These are phyloP conservation scores for Entelurus aequoreus DNA, from an alignment of 2,113 vertebrate genomes.

Conservation along the genomic window DNA sequence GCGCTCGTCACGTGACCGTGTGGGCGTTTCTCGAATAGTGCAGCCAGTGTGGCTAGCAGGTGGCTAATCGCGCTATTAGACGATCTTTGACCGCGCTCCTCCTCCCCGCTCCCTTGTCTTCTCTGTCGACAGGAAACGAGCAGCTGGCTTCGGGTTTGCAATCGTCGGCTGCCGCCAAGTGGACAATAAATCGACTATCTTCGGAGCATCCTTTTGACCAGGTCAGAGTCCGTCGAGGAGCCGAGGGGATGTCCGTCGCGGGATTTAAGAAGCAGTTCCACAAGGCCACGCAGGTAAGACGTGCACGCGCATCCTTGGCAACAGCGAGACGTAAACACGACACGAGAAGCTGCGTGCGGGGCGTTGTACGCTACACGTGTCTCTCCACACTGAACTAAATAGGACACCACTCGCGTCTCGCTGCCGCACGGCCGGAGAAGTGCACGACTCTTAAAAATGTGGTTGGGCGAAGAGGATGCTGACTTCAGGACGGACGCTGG, in stretches of 20 bases:
- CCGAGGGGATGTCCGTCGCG: slow-evolving; percentile 75
- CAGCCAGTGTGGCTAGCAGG: neutral
- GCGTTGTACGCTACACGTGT: neutral
- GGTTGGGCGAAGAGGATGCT: neutral
- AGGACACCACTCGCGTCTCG: no score
- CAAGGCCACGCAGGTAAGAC: slow-evolving; percentile 78
- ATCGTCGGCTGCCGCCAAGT: neutral
- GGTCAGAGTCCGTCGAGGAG: neutral
- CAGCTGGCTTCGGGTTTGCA: neutral
- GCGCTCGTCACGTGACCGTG: no score
- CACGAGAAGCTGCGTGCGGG: neutral
- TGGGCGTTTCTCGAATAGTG: no score
- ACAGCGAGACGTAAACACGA: slow-evolving; percentile 5
- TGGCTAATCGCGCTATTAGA: neutral
- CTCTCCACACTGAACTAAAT: no score
- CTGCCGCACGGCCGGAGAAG: no score
- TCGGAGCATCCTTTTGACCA: neutral
- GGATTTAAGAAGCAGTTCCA: slow-evolving; percentile 81
- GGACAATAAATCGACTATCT: neutral
- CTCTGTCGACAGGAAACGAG: neutral
- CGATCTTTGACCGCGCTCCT: neutral
- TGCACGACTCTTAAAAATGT: no score
- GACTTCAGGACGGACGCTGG: neutral
- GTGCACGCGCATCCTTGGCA: neutral
- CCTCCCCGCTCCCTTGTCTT: neutral